Evolutionary conservation across 2,888 invertebrate species (phyloP).

Genomic region (Hirtodrosophila histrioides): DNA sequence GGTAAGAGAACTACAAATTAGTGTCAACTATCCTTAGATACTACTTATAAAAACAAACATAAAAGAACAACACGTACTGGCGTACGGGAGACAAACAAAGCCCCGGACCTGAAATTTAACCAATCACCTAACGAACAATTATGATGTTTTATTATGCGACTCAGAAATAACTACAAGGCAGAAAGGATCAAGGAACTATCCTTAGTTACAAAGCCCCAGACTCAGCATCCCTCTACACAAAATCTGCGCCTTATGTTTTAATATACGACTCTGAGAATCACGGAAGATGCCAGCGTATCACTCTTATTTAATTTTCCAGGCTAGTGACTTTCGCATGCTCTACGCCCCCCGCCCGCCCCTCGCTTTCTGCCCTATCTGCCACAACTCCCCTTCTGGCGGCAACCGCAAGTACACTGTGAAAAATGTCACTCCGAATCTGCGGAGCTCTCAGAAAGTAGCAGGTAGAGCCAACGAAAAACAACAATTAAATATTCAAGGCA

Average conservation of each 20-base stretch:
- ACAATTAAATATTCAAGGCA: conserved; percentile 70
- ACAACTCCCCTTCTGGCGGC: background rate
- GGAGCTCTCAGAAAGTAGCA: conserved; percentile 2
- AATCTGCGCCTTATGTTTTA: background rate
- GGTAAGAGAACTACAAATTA: conserved; percentile 85
- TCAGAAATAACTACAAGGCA: too few relatives aligned
- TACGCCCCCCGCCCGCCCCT: too few relatives aligned
- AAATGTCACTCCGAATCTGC: conserved; percentile 14
- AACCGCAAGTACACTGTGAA: conserved; percentile 7
- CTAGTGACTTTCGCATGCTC: conserved; percentile 9
- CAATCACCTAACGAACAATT: too few relatives aligned
- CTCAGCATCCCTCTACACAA: background rate
- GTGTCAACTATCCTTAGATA: conserved; percentile 36
- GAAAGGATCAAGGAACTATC: too few relatives aligned
- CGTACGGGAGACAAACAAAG: too few relatives aligned
- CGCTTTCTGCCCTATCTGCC: background rate
- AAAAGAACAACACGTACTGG: too few relatives aligned
- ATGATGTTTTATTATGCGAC: too few relatives aligned
- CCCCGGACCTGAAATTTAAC: background rate
- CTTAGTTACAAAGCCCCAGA: too few relatives aligned
- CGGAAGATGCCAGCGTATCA: conserved; percentile 13
- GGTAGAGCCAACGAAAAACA: conserved; percentile 32
- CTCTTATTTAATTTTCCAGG: conserved; percentile 32
- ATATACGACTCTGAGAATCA: conserved; percentile 13
- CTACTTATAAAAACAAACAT: too few relatives aligned